Evolutionary conservation across 2,888 invertebrate genomes (phyloP).

Genomic region (Operophtera brumata): DNA sequence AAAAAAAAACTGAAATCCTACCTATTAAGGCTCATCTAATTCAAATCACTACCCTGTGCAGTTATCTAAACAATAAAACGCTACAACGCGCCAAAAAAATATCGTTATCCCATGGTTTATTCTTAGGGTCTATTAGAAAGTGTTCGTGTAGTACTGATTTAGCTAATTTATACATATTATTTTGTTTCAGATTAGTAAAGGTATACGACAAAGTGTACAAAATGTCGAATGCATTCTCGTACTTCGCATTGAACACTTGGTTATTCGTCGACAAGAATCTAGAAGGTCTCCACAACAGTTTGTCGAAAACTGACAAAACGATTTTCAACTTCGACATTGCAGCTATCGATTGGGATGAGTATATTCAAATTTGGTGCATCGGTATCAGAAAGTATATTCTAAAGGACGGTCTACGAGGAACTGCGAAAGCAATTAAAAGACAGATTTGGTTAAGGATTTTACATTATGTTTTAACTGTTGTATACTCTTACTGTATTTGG

Average conservation of each 20-base stretch:
- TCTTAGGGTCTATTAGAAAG: no score
- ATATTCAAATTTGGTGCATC: conserved; percentile 25
- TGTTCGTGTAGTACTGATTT: no score
- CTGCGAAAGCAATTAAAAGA: conserved; percentile 22
- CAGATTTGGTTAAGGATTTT: conserved; percentile 27
- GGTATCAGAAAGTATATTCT: conserved; percentile 34
- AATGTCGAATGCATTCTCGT: conserved; percentile 10
- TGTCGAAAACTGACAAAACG: conserved; percentile 33
- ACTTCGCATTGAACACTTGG: conserved; percentile 32
- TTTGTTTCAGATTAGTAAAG: conserved; percentile 36
- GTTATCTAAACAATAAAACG: no score
- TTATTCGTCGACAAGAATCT: conserved; percentile 33
- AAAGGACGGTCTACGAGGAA: conserved; percentile 29
- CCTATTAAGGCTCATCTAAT: no score
- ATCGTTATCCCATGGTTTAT: no score
- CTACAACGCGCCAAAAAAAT: no score
- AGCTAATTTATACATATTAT: not conserved
- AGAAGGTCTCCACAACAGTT: not conserved
- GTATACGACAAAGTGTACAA: conserved; percentile 34
- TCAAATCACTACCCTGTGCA: no score
- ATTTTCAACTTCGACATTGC: conserved; percentile 37
- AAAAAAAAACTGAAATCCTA: no score
- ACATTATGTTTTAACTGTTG: not conserved
- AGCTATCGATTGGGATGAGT: conserved; percentile 28
- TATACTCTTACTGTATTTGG: conserved; percentile 1